Percentiles rank a stretch among this genome's conserved stretches.
phyloP scores from a whole-genome alignment of 2,797 vertebrate genomes.

The Etheostoma nigrum region DNA sequence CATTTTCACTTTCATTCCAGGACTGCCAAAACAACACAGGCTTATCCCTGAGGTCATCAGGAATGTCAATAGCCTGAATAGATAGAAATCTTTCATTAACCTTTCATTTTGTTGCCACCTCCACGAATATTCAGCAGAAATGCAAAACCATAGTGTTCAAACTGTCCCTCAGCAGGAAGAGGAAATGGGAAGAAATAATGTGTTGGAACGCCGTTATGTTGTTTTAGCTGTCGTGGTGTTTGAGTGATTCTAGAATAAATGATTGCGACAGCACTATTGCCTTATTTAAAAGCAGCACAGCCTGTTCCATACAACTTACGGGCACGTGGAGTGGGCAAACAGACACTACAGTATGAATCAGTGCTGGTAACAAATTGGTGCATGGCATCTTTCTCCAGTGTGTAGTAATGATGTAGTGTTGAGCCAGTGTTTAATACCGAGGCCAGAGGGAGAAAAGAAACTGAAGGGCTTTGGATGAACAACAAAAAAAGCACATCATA shows the following conservation, averaged over 20 bases:
- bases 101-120: constrained; percentile 51
- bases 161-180: constrained; percentile 21
- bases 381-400: constrained; percentile 36
- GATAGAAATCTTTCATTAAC: constrained; percentile 75
- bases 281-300: constrained; percentile 43
- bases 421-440: constrained; percentile 18
- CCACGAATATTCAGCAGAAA: constrained; percentile 50
- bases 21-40: constrained; percentile 21
- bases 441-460: constrained; percentile 23
- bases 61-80: constrained; percentile 55
- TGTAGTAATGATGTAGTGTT: constrained; percentile 9
- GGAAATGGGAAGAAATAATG: neutral
- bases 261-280: constrained; percentile 2
- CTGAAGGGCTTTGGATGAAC: constrained; percentile 10
- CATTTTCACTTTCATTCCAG: constrained; percentile 49
- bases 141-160: constrained; percentile 12
- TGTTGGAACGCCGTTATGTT: neutral
- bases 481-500: constrained; percentile 47
- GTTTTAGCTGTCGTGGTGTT: constrained; percentile 25
- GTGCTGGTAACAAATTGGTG: constrained; percentile 36
- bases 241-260: constrained; percentile 9
- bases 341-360: constrained; percentile 52
- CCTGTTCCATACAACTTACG: constrained; percentile 27
- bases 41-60: constrained; percentile 68
- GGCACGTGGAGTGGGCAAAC: constrained; percentile 33